Percentiles rank a stretch among this genome's conserved stretches.
Conservation (phyloP, 2,113 vertebrate species). For the Brachyhypopomus gauderio region DNA sequence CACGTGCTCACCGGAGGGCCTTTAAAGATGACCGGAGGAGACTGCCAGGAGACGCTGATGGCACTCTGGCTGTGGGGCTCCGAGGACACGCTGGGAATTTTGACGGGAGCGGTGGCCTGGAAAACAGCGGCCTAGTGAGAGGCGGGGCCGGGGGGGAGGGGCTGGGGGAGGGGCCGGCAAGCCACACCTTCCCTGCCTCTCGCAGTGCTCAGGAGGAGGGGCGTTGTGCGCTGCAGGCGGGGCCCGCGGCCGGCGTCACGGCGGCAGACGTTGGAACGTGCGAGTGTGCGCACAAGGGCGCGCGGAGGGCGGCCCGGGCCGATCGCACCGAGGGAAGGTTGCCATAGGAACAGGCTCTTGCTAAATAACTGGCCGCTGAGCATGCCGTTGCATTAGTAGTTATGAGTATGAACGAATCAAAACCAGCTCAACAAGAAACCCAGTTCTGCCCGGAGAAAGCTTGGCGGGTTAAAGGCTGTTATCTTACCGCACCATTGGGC, state of each 20-base stretch:
- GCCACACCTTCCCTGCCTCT: no score
- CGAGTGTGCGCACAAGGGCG: no score
- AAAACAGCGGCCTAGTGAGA: slow-evolving; percentile 60
- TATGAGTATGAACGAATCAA: not conserved
- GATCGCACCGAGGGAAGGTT: not conserved
- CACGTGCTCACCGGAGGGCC: slow-evolving; percentile 74
- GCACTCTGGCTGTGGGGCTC: slow-evolving; percentile 71
- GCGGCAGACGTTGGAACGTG: no score
- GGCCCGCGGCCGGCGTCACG: no score
- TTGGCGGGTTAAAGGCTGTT: not conserved
- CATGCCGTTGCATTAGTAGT: not conserved
- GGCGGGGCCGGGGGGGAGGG: slow-evolving; percentile 3
- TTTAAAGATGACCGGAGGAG: slow-evolving; percentile 80
- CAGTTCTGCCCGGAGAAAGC: not conserved
- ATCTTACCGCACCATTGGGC: no score
- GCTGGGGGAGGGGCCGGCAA: not conserved
- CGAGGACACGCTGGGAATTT: slow-evolving; percentile 69
- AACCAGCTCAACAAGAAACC: not conserved
- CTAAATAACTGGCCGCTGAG: not conserved
- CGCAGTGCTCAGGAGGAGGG: no score
- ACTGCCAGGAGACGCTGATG: slow-evolving; percentile 81
- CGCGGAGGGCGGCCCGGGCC: not conserved
- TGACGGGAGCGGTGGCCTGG: slow-evolving; percentile 79
- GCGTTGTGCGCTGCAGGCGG: no score
- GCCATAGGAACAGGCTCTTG: slow-evolving; percentile 5